These are phyloP conservation scores for Numenius arquata DNA, from an alignment of 2,113 vertebrate species.

Conservation along the genomic window DNA sequence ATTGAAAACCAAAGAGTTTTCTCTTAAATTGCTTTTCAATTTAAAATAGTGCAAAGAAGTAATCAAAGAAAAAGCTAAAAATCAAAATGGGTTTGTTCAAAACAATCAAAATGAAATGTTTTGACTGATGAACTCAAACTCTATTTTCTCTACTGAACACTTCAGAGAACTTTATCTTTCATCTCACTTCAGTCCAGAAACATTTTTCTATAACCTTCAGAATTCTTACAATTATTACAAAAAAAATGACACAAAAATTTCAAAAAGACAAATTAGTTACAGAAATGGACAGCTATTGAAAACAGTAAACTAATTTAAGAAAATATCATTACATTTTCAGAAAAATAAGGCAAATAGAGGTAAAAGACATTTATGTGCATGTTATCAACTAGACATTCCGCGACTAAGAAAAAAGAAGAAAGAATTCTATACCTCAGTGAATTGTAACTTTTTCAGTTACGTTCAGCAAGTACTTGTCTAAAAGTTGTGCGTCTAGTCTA, in stretches of 20 bases:
- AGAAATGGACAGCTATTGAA: not conserved
- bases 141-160: not conserved
- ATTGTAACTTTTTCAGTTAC: not conserved
- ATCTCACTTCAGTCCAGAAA: not conserved
- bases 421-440: not conserved
- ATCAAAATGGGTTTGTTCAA: not conserved
- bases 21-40: not conserved
- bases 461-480: not conserved
- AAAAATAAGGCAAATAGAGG: not conserved
- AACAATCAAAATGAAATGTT: not conserved
- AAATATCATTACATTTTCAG: not conserved
- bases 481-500: not conserved
- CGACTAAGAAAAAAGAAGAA: not conserved
- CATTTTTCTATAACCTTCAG: not conserved
- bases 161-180: not conserved
- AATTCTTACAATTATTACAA: not conserved
- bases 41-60: not conserved
- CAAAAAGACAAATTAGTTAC: not conserved
- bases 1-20: fast-evolving
- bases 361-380: not conserved
- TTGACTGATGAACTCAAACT: not conserved
- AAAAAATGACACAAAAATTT: not conserved
- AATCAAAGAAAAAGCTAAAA: not conserved
- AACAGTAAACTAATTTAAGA: not conserved
- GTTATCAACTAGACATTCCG: not conserved